phyloP scores from a whole-genome alignment of 2,888 invertebrate genomes.

The Tetranychus truncatus region DNA sequence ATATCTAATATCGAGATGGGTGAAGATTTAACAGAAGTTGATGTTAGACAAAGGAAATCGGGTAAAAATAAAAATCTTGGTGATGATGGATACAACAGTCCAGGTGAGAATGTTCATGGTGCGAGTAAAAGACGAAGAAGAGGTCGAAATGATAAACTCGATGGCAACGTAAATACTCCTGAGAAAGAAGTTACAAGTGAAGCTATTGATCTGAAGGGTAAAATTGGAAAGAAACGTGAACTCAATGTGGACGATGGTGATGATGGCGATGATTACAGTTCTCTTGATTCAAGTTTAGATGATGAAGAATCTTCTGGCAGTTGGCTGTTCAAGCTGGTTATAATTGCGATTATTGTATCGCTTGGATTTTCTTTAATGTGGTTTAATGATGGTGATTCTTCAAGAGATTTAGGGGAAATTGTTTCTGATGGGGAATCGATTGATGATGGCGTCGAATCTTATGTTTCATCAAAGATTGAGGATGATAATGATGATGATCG shows the following conservation, averaged over 20 bases:
- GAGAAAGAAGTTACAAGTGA: not conserved
- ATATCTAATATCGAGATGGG: not conserved
- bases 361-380: not conserved
- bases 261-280: not conserved
- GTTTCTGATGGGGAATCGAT: not conserved
- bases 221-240: not conserved
- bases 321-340: not conserved
- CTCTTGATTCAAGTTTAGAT: not conserved
- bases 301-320: not conserved
- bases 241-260: not conserved
- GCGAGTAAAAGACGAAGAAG: not conserved
- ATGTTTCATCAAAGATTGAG: not conserved
- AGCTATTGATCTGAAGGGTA: not conserved
- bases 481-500: not conserved
- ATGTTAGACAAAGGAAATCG: not conserved
- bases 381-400: not conserved
- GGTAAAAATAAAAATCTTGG: not conserved
- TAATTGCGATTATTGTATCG: not conserved
- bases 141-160: not conserved
- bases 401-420: not conserved
- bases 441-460: not conserved
- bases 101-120: not conserved
- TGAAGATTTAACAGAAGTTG: not conserved
- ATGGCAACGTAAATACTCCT: not conserved
- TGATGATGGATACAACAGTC: not conserved